A percentile compares a stretch with the other conserved stretches of the same genome.
These are phyloP conservation scores for Cisticola juncidis DNA, from an alignment of 2,113 vertebrate species.

Conservation along the genomic window DNA sequence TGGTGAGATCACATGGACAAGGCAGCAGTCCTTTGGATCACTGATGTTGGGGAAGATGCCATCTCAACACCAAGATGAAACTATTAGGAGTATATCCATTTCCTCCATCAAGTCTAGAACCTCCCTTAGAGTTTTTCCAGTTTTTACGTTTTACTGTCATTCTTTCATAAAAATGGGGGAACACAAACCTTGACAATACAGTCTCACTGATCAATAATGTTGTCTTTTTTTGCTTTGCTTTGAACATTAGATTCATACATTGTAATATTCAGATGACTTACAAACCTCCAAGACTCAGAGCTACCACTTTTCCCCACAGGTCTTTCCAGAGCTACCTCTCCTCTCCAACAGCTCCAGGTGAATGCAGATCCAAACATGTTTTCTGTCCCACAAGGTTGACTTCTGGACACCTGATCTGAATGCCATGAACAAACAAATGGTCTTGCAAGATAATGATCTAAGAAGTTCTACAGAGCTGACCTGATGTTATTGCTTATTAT, in stretches of 20 bases:
- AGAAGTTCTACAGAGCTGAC: not conserved
- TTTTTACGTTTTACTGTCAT: not conserved
- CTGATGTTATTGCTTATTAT: not conserved
- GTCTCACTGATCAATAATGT: not conserved
- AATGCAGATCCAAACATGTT: not conserved
- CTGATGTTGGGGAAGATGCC: not conserved
- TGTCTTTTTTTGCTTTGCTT: not conserved
- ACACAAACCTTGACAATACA: not conserved
- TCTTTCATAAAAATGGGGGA: not conserved
- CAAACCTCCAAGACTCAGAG: not conserved
- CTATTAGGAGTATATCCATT: not conserved
- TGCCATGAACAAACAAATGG: not conserved
- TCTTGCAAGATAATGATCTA: not conserved
- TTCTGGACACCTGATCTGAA: not conserved
- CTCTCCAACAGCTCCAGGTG: not conserved
- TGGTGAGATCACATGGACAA: fast-evolving
- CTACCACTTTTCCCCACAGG: not conserved
- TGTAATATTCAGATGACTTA: not conserved
- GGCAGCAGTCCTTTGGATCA: not conserved
- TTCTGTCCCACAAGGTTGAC: not conserved
- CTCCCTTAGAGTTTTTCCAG: not conserved
- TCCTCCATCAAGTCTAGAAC: not conserved
- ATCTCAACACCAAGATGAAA: not conserved
- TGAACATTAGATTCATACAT: not conserved
- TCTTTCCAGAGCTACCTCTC: not conserved